Percentiles rank a stretch among this genome's conserved stretches.
These are phyloP conservation scores for Danio jaintianensis DNA, from an alignment of 2,797 vertebrate species.

Conservation along the genomic window DNA sequence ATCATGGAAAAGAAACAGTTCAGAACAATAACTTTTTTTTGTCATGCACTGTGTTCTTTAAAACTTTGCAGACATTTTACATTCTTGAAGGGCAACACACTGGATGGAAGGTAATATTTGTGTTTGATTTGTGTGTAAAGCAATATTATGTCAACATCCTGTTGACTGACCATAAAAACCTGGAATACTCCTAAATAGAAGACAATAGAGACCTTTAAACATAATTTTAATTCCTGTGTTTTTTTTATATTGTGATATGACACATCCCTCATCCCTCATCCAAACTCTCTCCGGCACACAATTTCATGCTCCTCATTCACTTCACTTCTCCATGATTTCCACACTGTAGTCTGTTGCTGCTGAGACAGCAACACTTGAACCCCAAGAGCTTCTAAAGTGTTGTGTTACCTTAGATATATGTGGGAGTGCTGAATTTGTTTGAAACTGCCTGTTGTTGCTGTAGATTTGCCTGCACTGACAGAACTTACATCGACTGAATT, in stretches of 20 bases:
- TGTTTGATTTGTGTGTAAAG: too few species aligned
- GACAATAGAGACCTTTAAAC: not conserved
- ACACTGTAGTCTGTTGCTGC: not conserved
- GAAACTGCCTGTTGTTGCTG: constrained; percentile 6
- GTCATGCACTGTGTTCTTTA: too few species aligned
- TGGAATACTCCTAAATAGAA: not conserved
- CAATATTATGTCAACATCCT: too few species aligned
- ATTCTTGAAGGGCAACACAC: too few species aligned
- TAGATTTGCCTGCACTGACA: not conserved
- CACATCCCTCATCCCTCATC: not conserved
- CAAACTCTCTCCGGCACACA: not conserved
- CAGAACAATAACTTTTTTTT: too few species aligned
- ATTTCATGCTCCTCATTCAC: not conserved
- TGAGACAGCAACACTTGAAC: constrained; percentile 39
- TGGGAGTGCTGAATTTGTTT: constrained; percentile 5
- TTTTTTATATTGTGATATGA: not conserved
- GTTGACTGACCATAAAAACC: not conserved
- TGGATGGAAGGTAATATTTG: too few species aligned
- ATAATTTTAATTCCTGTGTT: not conserved
- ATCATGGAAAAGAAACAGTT: too few species aligned
- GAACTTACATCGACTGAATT: not conserved
- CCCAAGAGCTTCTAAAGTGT: constrained; percentile 26
- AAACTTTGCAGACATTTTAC: too few species aligned
- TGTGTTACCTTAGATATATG: not conserved
- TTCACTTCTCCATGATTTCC: not conserved